phyloP scores from a whole-genome alignment of 2,113 vertebrate species.

The Tetraodon nigroviridis region DNA sequence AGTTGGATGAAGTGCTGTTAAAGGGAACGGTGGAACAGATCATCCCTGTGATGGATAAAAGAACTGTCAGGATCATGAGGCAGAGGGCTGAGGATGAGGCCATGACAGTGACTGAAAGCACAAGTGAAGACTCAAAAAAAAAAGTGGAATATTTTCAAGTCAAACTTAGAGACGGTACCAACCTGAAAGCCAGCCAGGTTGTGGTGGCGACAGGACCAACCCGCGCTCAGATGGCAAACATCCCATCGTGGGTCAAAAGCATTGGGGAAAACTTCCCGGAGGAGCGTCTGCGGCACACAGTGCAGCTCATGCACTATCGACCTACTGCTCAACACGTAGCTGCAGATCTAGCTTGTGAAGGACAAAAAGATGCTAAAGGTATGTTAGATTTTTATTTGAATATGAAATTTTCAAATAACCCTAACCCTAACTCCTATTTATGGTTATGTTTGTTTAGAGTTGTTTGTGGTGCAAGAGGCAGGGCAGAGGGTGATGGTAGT shows the following conservation, averaged over 20 bases:
- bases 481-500: constrained; percentile 74
- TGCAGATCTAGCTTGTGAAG: constrained; percentile 9
- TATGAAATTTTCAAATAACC: too few relatives aligned
- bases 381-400: not conserved
- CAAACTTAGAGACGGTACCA: constrained; percentile 56
- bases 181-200: constrained; percentile 55
- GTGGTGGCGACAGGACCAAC: constrained; percentile 75
- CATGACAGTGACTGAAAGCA: not conserved
- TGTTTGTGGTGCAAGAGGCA: constrained; percentile 54
- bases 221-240: constrained; percentile 73
- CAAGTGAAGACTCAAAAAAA: not conserved
- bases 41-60: constrained; percentile 41
- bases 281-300: constrained; percentile 70
- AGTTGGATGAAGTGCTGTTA: constrained; percentile 62
- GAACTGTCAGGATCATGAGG: not conserved
- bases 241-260: constrained; percentile 68
- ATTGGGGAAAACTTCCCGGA: constrained; percentile 72
- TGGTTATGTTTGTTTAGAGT: constrained; percentile 30
- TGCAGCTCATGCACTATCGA: constrained; percentile 70
- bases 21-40: constrained; percentile 72
- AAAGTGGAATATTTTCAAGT: constrained; percentile 66
- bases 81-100: not conserved
- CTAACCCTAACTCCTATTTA: too few relatives aligned
- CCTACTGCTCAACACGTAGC: constrained; percentile 17
- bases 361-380: constrained; percentile 39